Evolutionary conservation across 2,113 vertebrate genomes (phyloP).

Genomic region (Onychostruthus taczanowskii): DNA sequence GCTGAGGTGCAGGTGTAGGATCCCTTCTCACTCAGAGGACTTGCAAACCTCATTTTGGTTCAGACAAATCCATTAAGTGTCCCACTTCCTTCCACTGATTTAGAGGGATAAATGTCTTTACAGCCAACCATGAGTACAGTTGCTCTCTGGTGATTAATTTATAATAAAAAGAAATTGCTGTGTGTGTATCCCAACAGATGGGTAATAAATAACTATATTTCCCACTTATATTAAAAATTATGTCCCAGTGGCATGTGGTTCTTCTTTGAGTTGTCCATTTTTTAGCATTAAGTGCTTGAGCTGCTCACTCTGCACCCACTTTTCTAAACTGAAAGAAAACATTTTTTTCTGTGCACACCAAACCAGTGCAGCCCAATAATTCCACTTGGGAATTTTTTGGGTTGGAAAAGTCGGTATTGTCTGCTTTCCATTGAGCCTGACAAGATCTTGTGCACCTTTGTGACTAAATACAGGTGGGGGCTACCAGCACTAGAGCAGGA

Average conservation of each 20-base stretch:
- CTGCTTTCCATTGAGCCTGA: not conserved
- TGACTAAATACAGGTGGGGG: not conserved
- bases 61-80: not conserved
- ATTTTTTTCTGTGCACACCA: not conserved
- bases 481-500: not conserved
- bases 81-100: not conserved
- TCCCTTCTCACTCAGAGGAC: not conserved
- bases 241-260: not conserved
- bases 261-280: not conserved
- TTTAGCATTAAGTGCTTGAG: not conserved
- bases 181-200: not conserved
- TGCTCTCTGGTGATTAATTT: not conserved
- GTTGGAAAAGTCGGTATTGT: not conserved
- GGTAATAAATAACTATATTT: not conserved
- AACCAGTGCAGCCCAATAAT: not conserved
- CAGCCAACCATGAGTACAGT: not conserved
- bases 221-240: not conserved
- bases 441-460: not conserved
- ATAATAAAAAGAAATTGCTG: not conserved
- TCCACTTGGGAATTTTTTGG: not conserved
- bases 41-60: not conserved
- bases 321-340: not conserved
- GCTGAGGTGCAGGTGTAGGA: not conserved
- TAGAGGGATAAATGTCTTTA: not conserved
- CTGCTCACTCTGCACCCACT: not conserved